phyloP scores from a whole-genome alignment of 2,888 invertebrate genomes.

The Cetonia aurata region DNA sequence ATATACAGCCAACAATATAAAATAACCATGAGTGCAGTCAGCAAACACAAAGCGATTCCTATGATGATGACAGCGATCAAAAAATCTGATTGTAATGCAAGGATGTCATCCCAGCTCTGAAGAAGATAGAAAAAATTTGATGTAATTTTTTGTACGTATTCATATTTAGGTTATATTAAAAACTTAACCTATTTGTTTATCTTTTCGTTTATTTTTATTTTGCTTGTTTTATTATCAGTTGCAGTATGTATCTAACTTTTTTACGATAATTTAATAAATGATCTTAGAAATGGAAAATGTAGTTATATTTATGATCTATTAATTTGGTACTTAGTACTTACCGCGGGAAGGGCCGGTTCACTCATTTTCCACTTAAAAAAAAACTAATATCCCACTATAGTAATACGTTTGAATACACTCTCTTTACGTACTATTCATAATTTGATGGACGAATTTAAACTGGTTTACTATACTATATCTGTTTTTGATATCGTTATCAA shows the following conservation, averaged over 20 bases:
- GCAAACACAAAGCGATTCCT: constrained; percentile 24
- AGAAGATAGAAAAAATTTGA: background rate
- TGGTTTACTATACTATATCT: background rate
- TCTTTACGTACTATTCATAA: background rate
- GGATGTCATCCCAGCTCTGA: background rate
- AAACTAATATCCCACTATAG: background rate
- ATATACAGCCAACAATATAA: constrained; percentile 32
- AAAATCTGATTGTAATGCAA: constrained; percentile 4
- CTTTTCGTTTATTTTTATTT: too few relatives aligned
- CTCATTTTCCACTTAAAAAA: background rate
- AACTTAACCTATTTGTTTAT: too few relatives aligned
- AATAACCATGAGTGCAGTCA: constrained; percentile 22
- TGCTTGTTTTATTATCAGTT: too few relatives aligned
- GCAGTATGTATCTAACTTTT: too few relatives aligned
- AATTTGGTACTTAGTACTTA: too few relatives aligned
- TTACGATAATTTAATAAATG: too few relatives aligned
- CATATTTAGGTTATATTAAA: too few relatives aligned
- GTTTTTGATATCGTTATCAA: background rate
- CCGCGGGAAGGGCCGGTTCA: too few relatives aligned
- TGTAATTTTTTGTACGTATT: too few relatives aligned
- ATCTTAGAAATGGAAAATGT: too few relatives aligned
- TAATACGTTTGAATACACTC: background rate
- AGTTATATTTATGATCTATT: too few relatives aligned
- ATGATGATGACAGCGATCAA: constrained; percentile 23
- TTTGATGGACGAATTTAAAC: background rate